Evolutionary conservation across 2,113 vertebrate genomes (phyloP).

Genomic region (Archilochus colubris): DNA sequence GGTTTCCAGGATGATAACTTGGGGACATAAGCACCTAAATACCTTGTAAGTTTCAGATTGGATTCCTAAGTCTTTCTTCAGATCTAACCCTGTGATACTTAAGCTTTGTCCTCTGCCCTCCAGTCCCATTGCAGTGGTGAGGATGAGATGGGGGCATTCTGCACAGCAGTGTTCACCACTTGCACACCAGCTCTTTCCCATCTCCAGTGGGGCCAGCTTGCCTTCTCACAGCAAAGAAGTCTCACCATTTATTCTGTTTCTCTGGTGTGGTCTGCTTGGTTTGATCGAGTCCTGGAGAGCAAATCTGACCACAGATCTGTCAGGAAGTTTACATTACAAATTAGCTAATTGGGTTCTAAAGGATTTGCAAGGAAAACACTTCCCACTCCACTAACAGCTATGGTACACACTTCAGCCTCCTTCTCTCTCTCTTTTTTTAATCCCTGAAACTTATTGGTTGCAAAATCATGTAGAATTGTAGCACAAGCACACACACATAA

Average conservation of each 20-base stretch:
- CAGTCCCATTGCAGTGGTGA: fast-evolving
- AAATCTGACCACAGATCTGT: slow-evolving; percentile 57
- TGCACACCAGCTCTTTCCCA: not conserved
- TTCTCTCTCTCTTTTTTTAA: slow-evolving; percentile 38
- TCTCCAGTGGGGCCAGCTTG: not conserved
- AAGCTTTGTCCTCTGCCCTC: not conserved
- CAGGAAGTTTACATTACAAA: slow-evolving; percentile 74
- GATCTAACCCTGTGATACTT: not conserved
- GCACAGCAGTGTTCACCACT: not conserved
- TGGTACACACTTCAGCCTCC: slow-evolving; percentile 60
- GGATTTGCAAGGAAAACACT: slow-evolving; percentile 74
- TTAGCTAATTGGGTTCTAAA: slow-evolving; percentile 77
- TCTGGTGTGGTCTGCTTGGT: slow-evolving; percentile 23
- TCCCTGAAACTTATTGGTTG: slow-evolving; percentile 73
- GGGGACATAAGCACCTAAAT: not conserved
- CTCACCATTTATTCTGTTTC: not conserved
- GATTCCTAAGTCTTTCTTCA: slow-evolving; percentile 10
- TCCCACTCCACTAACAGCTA: slow-evolving; percentile 69
- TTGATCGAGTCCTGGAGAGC: slow-evolving; percentile 42
- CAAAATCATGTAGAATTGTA: slow-evolving; percentile 74
- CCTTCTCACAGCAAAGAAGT: not conserved
- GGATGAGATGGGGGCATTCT: not conserved
- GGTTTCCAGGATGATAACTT: not conserved
- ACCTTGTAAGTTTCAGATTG: not conserved
- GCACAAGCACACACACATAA: slow-evolving; percentile 42